These are phyloP conservation scores for Scolanthus callimorphus DNA, from an alignment of 92 coral and sea anemone genomes.

Conservation along the genomic window DNA sequence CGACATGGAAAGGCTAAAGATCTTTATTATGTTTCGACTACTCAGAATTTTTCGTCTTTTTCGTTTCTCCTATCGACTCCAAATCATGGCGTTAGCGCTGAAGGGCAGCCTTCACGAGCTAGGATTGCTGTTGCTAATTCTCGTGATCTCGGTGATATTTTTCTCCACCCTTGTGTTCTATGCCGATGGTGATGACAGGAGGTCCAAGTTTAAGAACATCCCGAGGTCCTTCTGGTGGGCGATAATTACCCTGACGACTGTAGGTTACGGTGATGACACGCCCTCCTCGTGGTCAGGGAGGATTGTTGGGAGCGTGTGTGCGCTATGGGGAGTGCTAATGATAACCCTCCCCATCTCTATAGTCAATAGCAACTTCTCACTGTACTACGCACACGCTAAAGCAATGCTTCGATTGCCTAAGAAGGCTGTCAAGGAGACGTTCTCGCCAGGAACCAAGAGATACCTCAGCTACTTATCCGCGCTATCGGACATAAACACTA, in stretches of 20 bases:
- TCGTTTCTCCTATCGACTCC: conserved; percentile 69
- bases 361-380: conserved; percentile 73
- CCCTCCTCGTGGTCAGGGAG: conserved; percentile 75
- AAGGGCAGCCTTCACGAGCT: conserved; percentile 76
- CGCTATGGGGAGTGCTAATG: conserved; percentile 72
- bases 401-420: conserved; percentile 76
- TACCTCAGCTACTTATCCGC: conserved; percentile 41
- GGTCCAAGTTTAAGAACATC: conserved; percentile 47
- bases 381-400: conserved; percentile 76
- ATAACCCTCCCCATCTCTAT: conserved; percentile 76
- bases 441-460: conserved; percentile 56
- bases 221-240: conserved; percentile 91
- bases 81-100: conserved; percentile 70
- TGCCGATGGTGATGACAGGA: conserved; percentile 46
- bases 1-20: conserved; percentile 50
- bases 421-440: conserved; percentile 45
- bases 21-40: conserved; percentile 56
- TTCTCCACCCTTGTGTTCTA: conserved; percentile 67
- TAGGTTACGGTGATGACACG: conserved; percentile 85
- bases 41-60: conserved; percentile 61
- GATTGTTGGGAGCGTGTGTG: conserved; percentile 69
- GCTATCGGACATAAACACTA: conserved; percentile 23
- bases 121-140: conserved; percentile 50
- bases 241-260: conserved; percentile 81
- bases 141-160: conserved; percentile 61